Base-by-base conservation (phyloP, 2,113 vertebrate genomes). In the Protobothrops flavoviridis region DNA sequence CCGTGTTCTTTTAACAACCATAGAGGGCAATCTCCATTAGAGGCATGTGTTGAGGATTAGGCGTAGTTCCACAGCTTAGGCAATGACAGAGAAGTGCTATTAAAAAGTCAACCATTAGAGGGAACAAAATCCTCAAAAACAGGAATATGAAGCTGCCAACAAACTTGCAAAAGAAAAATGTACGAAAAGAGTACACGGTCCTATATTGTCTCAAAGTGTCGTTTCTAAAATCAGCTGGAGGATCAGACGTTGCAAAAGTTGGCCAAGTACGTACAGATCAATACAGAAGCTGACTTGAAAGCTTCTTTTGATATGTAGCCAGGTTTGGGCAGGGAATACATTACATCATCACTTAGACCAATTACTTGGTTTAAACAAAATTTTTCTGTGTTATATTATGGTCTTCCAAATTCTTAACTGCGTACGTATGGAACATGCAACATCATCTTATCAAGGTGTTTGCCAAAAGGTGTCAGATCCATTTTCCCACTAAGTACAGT, bases 91-190 rank as follows among this genome's bases (percentile, higher is more conserved):
- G 81, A 45, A 57, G 85, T 93, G 94, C 92, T 94, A 92, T 90
- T 39, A 95, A 85, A 93, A 59, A 23, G 8, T 93, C 89, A 92
- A 92, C 95, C 97, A 97, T 94, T 94, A 97, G 97, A 94, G 95
- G 97, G 96, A 97, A 96, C 94, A 93, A 95, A 93, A 92, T 93
- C 92, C 94, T 95, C 95, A 96, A 23, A 45, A 95, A 96, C 91
- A 26, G 61, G 92, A 88, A 29, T 5, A 61, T 43, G 20, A 94
- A 90, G 52, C 89, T 93, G 85, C 61, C 90, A 81, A 87, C 52
- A 93, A n/a, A n/a, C 55, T 91, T 88, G 10, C 64, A 85, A 53
- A 50, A 50, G 20, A 13, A 39, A 69, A 15, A 33, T 55, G 52
- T 43, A n/a, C 7, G 39, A 5, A 48, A 26, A 1, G 88, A 93